Evolutionary conservation across 1,140 invertebrate species (phyloP), one percentile per base, ranked within the genome.

Genomic region (Paraescarpia echinospica): DNA sequence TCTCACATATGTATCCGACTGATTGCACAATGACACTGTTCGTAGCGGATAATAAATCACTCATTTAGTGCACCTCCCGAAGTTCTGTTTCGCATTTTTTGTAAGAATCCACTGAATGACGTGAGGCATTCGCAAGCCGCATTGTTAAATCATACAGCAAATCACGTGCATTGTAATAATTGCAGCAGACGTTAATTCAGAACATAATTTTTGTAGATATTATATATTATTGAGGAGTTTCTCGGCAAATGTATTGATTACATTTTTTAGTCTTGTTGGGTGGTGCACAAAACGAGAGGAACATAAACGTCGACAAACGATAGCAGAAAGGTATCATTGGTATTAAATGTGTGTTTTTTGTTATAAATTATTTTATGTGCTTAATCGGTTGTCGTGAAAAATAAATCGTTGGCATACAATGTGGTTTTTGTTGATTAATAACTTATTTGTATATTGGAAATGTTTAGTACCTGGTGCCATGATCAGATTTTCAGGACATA

Each of bases 361-460:
- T 77, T 77, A 27, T 77, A 77, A 77, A 77, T 77, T 77, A 77
- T 77, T 77, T 77, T 77, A 77, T 77, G 12, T 77, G 59, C 59
- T 77, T 77, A 77, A 77, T 77, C 22, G 59, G 59, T 77, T 77
- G 59, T 77, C 59, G 59, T 77, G 59, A 77, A 77, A 77, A 77
- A 77, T 77, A 77, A 77, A 77, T 77, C 59, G 59, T 77, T 77
- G 59, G 22, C 59, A 27, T 18, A 27, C 8, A 77, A 77, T 77
- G 59, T 77, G 59, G 48, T 77, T 77, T 77, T 77, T 77, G 59
- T 77, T 77, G 59, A 77, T 77, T 77, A 77, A 14, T 77, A 77
- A 77, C 18, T 77, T 77, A 77, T 77, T 77, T 77, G 59, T 77
- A 77, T 77, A 77, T 77, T 77, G 59, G 59, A 77, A 27, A 77